These are phyloP conservation scores for Pyrochroa serraticornis DNA, from an alignment of 2,888 invertebrate genomes.

Conservation along the genomic window DNA sequence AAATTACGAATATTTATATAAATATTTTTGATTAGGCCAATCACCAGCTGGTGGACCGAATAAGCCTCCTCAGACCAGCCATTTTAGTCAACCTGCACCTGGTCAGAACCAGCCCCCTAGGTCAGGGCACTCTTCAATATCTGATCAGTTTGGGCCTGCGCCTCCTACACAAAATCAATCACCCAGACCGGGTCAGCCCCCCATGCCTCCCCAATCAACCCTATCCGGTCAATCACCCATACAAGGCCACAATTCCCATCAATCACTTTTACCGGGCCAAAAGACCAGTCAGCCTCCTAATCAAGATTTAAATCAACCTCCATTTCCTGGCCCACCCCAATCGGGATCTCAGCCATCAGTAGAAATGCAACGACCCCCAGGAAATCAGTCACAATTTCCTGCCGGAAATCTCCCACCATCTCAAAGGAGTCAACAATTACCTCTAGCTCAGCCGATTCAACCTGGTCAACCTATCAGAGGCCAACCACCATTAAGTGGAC, in stretches of 20 bases:
- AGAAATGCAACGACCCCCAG: slow-evolving; percentile 20
- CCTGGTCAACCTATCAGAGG: slow-evolving; percentile 2
- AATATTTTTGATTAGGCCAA: slow-evolving; percentile 5
- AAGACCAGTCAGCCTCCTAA: background rate
- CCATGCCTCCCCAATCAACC: slow-evolving; percentile 2
- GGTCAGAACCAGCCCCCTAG: slow-evolving; percentile 17
- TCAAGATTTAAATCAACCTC: slow-evolving; percentile 10
- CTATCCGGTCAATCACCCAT: slow-evolving; percentile 40
- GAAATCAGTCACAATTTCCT: slow-evolving; percentile 19
- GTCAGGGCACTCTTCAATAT: slow-evolving; percentile 42
- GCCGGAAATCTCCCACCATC: slow-evolving; percentile 5
- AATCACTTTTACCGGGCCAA: too few relatives aligned
- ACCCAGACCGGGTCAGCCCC: slow-evolving; percentile 24
- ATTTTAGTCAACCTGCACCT: slow-evolving; percentile 24
- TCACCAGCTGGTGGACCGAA: slow-evolving; percentile 22
- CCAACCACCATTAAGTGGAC: slow-evolving; percentile 8
- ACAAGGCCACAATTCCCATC: slow-evolving; percentile 12
- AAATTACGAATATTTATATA: too few relatives aligned
- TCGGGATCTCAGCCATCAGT: slow-evolving; percentile 19
- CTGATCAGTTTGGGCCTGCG: background rate
- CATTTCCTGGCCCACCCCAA: slow-evolving; percentile 10
- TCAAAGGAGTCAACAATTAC: slow-evolving; percentile 7
- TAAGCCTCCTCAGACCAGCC: slow-evolving; percentile 10
- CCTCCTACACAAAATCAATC: slow-evolving; percentile 13
- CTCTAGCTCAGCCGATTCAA: slow-evolving; percentile 2